Evolutionary conservation across 2,797 vertebrate genomes (phyloP).

Genomic region (Hippopotamyrus pictus): DNA sequence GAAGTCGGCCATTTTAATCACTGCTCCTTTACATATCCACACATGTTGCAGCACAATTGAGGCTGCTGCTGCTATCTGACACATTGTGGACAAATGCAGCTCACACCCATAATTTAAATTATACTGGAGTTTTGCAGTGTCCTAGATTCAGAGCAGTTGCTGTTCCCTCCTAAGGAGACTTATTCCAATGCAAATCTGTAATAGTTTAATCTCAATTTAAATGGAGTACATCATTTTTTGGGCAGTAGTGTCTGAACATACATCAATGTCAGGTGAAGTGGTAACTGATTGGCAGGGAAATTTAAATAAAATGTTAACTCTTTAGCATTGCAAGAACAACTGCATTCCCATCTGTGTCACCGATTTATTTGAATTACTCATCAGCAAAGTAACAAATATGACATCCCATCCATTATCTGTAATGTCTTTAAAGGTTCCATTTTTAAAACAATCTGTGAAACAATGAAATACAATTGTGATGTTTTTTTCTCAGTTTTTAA

Average conservation of each 20-base stretch:
- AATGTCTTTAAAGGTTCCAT: not conserved
- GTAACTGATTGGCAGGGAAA: not conserved
- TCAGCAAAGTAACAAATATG: not conserved
- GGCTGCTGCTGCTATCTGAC: not conserved
- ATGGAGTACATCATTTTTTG: not conserved
- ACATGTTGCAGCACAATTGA: not conserved
- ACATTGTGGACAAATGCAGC: not conserved
- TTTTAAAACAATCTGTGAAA: not conserved
- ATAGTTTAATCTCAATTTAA: not conserved
- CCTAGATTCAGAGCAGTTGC: not conserved
- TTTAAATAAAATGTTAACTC: not conserved
- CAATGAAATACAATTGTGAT: not conserved
- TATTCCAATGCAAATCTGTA: not conserved
- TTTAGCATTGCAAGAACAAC: not conserved
- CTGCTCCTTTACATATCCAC: not conserved
- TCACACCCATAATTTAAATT: not conserved
- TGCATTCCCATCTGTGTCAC: not conserved
- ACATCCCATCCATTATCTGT: not conserved
- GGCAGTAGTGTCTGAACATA: not conserved
- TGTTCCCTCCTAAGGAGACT: not conserved
- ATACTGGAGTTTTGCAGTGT: not conserved
- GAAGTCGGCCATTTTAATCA: not conserved
- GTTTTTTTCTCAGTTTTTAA: not conserved
- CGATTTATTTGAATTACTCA: not conserved
- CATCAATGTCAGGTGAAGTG: not conserved